Conservation (phyloP, 92 coral and sea anemone genomes). For the Muricea muricata region DNA sequence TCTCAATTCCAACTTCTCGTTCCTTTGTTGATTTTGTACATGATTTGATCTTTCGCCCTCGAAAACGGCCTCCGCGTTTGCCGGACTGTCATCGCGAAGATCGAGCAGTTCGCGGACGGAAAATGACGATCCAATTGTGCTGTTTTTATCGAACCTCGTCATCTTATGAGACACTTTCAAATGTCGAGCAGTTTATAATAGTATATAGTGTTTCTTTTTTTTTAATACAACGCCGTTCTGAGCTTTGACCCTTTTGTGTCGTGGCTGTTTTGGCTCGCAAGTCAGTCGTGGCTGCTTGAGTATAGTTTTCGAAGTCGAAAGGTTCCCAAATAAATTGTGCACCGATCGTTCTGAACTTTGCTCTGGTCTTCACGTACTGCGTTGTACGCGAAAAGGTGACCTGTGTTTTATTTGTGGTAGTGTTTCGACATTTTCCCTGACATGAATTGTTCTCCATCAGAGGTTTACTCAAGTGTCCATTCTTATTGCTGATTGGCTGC, state of each 20-base stretch:
- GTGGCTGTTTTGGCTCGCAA: no score
- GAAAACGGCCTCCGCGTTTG: neutral
- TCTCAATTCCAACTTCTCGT: neutral
- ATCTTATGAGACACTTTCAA: neutral
- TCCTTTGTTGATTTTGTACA: neutral
- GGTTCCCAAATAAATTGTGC: neutral
- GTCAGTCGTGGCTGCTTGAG: no score
- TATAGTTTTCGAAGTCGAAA: neutral
- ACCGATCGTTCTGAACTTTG: neutral
- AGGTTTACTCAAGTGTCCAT: neutral
- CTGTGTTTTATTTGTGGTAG: conserved; percentile 11
- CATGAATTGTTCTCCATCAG: neutral
- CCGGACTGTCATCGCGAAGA: neutral
- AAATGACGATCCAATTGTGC: neutral
- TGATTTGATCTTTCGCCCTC: neutral
- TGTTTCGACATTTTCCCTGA: neutral
- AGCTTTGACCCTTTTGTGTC: no score
- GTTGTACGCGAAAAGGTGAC: neutral
- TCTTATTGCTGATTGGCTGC: conserved; percentile 17
- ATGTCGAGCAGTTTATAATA: neutral
- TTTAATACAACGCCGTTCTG: neutral
- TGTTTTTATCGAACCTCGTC: conserved; percentile 1
- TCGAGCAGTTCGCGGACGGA: conserved; percentile 17
- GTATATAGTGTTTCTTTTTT: neutral
- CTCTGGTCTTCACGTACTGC: neutral